Conservation (phyloP, 1,140 invertebrate species). For the Trypoxylus dichotomus region DNA sequence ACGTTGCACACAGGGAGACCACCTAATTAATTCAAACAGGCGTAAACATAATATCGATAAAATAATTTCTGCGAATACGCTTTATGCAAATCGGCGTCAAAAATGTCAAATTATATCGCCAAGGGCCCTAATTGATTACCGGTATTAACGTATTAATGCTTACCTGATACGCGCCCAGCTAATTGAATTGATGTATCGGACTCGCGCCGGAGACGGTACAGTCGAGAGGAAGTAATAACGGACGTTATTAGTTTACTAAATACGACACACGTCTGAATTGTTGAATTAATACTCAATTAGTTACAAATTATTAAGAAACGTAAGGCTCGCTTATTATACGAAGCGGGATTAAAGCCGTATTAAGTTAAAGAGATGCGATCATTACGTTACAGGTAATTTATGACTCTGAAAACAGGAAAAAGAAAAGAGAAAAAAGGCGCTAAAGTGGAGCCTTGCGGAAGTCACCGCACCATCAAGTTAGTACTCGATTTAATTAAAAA, state of each 20-base stretch:
- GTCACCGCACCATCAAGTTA: too few relatives aligned
- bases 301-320: neutral
- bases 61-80: neutral
- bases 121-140: neutral
- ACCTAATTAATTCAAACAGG: too few relatives aligned
- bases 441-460: too few relatives aligned
- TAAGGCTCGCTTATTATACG: neutral
- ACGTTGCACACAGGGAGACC: too few relatives aligned
- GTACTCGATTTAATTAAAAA: too few relatives aligned
- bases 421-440: too few relatives aligned
- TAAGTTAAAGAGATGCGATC: too few relatives aligned
- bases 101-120: neutral
- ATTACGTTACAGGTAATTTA: too few relatives aligned
- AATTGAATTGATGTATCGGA: neutral
- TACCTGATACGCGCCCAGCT: neutral
- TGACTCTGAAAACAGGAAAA: too few relatives aligned
- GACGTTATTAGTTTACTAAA: neutral
- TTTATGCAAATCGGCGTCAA: neutral
- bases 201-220: neutral
- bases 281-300: neutral
- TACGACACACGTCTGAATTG: neutral
- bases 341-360: too few relatives aligned
- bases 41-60: too few relatives aligned
- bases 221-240: neutral
- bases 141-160: neutral